A percentile compares a stretch with the other conserved stretches of the same genome.
Evolutionary conservation across 1,140 invertebrate species (phyloP).

Genomic region (Scaptomyza montana): DNA sequence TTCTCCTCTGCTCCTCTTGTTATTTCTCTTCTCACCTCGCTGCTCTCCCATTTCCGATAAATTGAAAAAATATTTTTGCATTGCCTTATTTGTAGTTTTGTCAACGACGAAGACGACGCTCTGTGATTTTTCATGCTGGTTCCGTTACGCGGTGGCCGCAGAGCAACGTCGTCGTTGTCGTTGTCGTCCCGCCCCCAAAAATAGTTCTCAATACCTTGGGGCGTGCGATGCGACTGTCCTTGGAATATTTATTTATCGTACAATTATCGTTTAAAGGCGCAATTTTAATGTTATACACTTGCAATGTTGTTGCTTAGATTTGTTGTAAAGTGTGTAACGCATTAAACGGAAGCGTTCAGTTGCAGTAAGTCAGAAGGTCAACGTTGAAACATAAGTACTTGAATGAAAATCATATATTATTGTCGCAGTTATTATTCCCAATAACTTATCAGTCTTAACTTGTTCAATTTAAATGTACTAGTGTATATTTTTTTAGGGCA

Average conservation of each 20-base stretch:
- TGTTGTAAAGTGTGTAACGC: background rate
- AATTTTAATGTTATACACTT: slow-evolving; percentile 1
- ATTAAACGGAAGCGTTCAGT: background rate
- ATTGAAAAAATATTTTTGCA: slow-evolving; percentile 64
- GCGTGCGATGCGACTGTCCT: slow-evolving; percentile 42
- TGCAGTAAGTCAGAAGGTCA: too few relatives aligned
- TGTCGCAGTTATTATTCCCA: too few relatives aligned
- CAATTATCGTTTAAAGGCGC: slow-evolving; percentile 34
- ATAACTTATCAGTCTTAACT: too few relatives aligned
- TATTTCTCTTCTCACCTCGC: slow-evolving; percentile 7
- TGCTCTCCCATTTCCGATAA: slow-evolving; percentile 63
- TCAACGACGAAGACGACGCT: slow-evolving; percentile 46
- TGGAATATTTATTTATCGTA: slow-evolving; percentile 62
- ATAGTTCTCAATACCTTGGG: slow-evolving; percentile 69
- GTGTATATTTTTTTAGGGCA: background rate
- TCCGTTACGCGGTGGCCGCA: slow-evolving; percentile 37
- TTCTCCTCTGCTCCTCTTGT: slow-evolving; percentile 15
- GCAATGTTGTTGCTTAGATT: background rate
- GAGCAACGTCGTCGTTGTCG: background rate
- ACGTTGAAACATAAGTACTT: too few relatives aligned
- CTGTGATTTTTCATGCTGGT: slow-evolving; percentile 58
- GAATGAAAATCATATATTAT: too few relatives aligned
- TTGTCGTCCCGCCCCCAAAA: slow-evolving; percentile 58
- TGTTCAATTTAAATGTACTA: background rate
- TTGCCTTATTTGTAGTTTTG: slow-evolving; percentile 79